A percentile compares a stretch with the other conserved stretches of the same genome.
phyloP scores from a whole-genome alignment of 2,797 vertebrate species.

The Epinephelus coioides region DNA sequence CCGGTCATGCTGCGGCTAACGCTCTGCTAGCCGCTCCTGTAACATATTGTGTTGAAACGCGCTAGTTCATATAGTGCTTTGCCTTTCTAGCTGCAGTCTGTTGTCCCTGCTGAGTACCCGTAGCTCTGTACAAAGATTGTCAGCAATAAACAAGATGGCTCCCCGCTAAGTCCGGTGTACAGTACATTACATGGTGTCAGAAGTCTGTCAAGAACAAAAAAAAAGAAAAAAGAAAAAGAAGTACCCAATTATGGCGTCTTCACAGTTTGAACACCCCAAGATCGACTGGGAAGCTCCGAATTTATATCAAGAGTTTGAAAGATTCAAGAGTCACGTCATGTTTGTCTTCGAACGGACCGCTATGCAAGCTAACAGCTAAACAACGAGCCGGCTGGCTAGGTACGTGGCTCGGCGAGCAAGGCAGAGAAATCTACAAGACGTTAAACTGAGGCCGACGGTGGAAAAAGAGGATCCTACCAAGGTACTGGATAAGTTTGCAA shows the following conservation, averaged over 20 bases:
- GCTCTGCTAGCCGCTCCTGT: no score
- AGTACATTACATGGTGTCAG: no score
- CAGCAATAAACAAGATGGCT: no score
- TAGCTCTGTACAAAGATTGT: no score
- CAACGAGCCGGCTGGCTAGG: constrained; percentile 26
- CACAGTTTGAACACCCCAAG: constrained; percentile 22
- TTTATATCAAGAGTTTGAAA: constrained; percentile 34
- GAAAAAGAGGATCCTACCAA: constrained; percentile 28
- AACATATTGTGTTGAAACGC: no score
- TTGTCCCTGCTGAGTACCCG: no score
- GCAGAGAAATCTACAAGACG: constrained; percentile 43
- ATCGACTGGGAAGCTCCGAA: constrained; percentile 18
- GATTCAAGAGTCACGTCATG: constrained; percentile 4
- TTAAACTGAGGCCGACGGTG: constrained; percentile 20
- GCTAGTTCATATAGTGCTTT: no score
- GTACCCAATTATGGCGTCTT: background rate
- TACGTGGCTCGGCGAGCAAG: constrained; percentile 44
- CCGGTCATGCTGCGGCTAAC: no score
- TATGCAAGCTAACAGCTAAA: background rate
- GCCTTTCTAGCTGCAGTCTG: no score
- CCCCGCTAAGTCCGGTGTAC: no score
- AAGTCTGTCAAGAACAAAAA: no score
- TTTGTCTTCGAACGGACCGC: constrained; percentile 22
- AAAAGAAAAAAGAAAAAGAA: no score
- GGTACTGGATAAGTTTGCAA: constrained; percentile 32